Base-by-base conservation (phyloP, 2,797 vertebrate genomes). In the Philypnodon macrostomus region DNA sequence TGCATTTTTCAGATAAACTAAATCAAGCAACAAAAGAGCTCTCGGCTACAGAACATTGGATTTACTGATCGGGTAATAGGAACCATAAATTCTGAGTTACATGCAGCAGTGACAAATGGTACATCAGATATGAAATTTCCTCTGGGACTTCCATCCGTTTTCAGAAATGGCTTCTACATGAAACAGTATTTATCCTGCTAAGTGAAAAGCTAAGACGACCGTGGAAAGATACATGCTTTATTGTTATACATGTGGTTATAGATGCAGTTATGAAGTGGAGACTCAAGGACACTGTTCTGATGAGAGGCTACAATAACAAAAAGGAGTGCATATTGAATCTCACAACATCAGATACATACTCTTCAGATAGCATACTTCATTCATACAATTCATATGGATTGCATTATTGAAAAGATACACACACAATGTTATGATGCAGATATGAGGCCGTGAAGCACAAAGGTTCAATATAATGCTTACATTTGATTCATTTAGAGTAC, bases 1-100 rank as follows among this genome's bases (percentile, higher is more conserved):
- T 70, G 67, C 74, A 62, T 81, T 83, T 85, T 76, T 74, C 79
- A 82, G 76, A 85, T 80, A 80, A 86, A 85, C 76, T 79, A 78
- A 85, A 88, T 83, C 75, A 79, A 81, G 76, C 73, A 80, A 81
- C 73, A 80, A 83, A 84, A 84, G 63, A 79, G 80, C 77, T 85
- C 77, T 78, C 33, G 68, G 83, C 79, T 72, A 81, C 65, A 83
- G 79, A 81, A 83, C 80, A 86, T 77, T 85, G 75, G 70, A 83
- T 88, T 83, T 85, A 81, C 78, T 78, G 72, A 79, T 78, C 67
- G 53, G 53, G 79, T 88, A 86, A 88, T 84, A 86, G 73, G 79
- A 76, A 77, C 70, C 78, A 88, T 88, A 84, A 85, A 86, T 90
- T 84, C 61, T 77, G 71, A 83, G 77, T 79, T 77, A 71, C 79